Conservation (phyloP, 2,113 vertebrate genomes). For the Meriones unguiculatus region DNA sequence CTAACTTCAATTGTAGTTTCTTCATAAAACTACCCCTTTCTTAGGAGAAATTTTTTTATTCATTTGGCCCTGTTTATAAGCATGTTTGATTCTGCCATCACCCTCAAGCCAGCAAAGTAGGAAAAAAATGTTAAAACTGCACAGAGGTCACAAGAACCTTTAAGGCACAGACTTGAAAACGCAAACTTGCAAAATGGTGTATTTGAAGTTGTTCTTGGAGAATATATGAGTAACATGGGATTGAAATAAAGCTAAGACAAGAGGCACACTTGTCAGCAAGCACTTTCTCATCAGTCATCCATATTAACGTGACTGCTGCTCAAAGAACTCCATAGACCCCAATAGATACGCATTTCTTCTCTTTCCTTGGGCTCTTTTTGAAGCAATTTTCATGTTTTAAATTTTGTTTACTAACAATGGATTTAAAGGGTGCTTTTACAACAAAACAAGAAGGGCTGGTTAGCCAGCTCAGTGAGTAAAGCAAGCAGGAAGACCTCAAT, state of each 20-base stretch:
- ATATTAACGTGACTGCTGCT: not conserved
- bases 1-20: conserved; percentile 4
- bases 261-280: not conserved
- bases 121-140: conserved; percentile 81
- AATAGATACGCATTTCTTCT: not conserved
- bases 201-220: conserved; percentile 83
- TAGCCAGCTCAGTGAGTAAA: not conserved
- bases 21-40: conserved; percentile 19
- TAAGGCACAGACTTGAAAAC: conserved; percentile 85
- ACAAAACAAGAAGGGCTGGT: too few relatives aligned
- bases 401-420: conserved; percentile 78
- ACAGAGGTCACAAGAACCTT: conserved; percentile 84
- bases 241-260: conserved; percentile 75
- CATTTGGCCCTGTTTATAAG: conserved; percentile 58
- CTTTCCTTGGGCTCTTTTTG: conserved; percentile 34
- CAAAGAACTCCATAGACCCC: conserved; percentile 14
- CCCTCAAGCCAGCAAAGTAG: conserved; percentile 70
- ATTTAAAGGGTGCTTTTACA: conserved; percentile 77
- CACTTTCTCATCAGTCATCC: not conserved
- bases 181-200: conserved; percentile 65
- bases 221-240: conserved; percentile 65
- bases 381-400: conserved; percentile 50
- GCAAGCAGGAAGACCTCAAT: not conserved
- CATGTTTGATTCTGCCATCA: conserved; percentile 64
- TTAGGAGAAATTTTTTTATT: conserved; percentile 35